A percentile compares a stretch with the other conserved stretches of the same genome.
phyloP scores from a whole-genome alignment of 1,140 invertebrate species.

The Polypedilum pembai region DNA sequence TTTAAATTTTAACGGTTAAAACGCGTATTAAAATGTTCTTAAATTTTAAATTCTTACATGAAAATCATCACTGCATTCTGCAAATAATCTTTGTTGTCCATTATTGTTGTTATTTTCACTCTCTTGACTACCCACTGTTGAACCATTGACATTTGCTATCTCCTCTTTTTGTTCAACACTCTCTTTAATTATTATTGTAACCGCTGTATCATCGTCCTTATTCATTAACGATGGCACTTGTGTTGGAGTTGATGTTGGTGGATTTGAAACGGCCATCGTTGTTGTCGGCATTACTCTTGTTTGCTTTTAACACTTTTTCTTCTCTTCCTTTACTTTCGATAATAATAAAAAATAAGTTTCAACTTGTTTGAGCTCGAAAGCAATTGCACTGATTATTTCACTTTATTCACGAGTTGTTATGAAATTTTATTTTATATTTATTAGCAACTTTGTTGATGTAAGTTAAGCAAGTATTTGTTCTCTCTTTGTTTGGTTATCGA shows the following conservation, averaged over 20 bases:
- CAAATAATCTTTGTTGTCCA: neutral
- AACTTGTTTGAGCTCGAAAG: neutral
- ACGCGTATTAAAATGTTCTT: too few species aligned
- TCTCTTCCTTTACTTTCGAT: neutral
- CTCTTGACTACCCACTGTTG: neutral
- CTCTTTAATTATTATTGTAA: too few species aligned
- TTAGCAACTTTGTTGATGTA: too few species aligned
- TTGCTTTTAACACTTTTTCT: constrained; percentile 8
- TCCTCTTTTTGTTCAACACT: too few species aligned
- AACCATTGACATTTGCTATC: neutral
- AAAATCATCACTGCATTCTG: too few species aligned
- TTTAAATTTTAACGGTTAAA: too few species aligned
- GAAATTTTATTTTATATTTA: neutral
- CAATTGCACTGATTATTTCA: neutral
- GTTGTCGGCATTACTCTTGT: constrained; percentile 14
- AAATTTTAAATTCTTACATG: too few species aligned
- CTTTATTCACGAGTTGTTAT: neutral
- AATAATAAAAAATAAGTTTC: neutral
- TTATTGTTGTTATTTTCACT: neutral
- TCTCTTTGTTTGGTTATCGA: too few species aligned
- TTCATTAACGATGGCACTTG: neutral
- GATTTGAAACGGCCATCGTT: constrained; percentile 17
- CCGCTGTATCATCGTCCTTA: too few species aligned
- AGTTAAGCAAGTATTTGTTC: too few species aligned
- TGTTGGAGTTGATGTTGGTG: neutral